A percentile compares a stretch with the other conserved stretches of the same genome.
These are phyloP conservation scores for Uria aalge DNA, from an alignment of 2,113 vertebrate species.

Conservation along the genomic window DNA sequence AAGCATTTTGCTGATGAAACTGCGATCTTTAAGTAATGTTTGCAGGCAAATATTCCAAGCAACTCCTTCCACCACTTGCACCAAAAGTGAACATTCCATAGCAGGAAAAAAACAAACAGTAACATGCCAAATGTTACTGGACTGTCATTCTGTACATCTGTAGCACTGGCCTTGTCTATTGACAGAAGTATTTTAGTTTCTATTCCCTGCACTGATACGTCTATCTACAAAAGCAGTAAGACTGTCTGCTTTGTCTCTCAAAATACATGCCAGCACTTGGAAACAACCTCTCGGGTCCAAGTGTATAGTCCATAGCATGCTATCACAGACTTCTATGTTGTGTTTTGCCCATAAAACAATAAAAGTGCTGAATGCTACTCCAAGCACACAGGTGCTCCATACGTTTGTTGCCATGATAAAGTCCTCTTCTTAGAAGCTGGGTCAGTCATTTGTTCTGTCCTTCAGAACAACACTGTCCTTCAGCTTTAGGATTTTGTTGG, in stretches of 20 bases:
- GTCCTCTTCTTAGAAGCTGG: neutral
- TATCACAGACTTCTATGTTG: neutral
- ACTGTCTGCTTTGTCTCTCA: neutral
- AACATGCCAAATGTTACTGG: neutral
- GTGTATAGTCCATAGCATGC: neutral
- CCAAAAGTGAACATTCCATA: neutral
- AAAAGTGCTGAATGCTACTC: neutral
- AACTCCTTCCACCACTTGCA: neutral
- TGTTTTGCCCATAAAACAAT: neutral
- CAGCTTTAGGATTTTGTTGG: neutral
- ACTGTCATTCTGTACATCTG: neutral
- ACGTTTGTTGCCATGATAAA: neutral
- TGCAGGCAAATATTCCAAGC: neutral
- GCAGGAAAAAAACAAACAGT: neutral
- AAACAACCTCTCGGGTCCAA: neutral
- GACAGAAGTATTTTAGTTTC: neutral
- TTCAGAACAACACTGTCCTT: neutral
- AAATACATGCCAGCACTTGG: neutral
- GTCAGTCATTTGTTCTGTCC: neutral
- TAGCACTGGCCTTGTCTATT: neutral
- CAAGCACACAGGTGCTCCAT: neutral
- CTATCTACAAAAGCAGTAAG: neutral
- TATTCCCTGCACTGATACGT: rapidly evolving
- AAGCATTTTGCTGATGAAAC: neutral
- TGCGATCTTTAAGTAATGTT: neutral